Conservation (phyloP, 2,888 invertebrate genomes). For the Ethmia dodecea region DNA sequence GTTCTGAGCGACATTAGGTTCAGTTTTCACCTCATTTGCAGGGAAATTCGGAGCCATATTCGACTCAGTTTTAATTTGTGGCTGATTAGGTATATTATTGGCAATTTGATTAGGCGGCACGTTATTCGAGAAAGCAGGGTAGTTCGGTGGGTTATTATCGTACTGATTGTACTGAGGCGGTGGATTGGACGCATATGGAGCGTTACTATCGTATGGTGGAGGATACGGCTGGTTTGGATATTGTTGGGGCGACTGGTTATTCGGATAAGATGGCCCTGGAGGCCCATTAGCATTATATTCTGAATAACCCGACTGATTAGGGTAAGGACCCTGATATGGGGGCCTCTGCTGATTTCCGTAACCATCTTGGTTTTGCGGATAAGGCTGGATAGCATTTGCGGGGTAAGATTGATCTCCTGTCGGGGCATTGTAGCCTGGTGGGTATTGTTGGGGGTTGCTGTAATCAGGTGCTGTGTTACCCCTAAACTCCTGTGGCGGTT, state of each 20-base stretch:
- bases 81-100: constrained; percentile 24
- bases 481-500: constrained; percentile 47
- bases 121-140: constrained; percentile 47
- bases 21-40: constrained; percentile 36
- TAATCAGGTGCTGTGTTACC: constrained; percentile 39
- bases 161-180: constrained; percentile 50
- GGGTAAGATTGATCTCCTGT: constrained; percentile 44
- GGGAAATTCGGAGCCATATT: constrained; percentile 28
- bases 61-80: constrained; percentile 33
- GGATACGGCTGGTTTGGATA: constrained; percentile 16
- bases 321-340: constrained; percentile 37
- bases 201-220: constrained; percentile 42
- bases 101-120: constrained; percentile 33
- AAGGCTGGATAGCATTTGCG: constrained; percentile 46
- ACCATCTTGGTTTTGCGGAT: constrained; percentile 47
- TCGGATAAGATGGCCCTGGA: constrained; percentile 11
- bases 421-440: constrained; percentile 47
- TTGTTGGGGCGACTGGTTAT: constrained; percentile 12
- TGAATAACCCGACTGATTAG: constrained; percentile 44
- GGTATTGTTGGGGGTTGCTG: constrained; percentile 43
- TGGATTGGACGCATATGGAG: constrained; percentile 27
- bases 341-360: constrained; percentile 50
- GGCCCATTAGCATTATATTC: constrained; percentile 46
- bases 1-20: constrained; percentile 37
- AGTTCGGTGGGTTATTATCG: constrained; percentile 43